Evolutionary conservation across 2,888 invertebrate genomes (phyloP), one percentile per base, ranked within the genome.

Genomic region (Lepidonotus clava): DNA sequence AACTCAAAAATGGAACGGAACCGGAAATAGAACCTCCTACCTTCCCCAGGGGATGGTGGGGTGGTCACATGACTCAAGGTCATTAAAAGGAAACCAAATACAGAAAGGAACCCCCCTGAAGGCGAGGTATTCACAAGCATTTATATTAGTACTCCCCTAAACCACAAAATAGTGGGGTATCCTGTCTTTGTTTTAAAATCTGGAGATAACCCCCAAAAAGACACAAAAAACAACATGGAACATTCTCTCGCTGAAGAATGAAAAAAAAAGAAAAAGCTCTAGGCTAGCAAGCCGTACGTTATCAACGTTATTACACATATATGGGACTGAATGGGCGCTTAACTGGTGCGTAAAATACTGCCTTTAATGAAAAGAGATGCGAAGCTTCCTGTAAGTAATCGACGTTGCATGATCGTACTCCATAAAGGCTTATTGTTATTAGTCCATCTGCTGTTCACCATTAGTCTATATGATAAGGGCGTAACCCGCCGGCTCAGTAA

Each of bases 281-380:
- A 71, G 71, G 71, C 71, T 71, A 71, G 71, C 71, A 71, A 36
- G 71, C 71, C 38, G 71, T 71, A 71, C 71, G n/a, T n/a, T n/a
- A n/a, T n/a, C n/a, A n/a, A n/a, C n/a, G n/a, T n/a, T n/a, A n/a
- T n/a, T n/a, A n/a, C n/a, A n/a, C n/a, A n/a, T n/a, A 71, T 71
- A 71, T 11, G 71, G 71, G 34, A n/a, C 21, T 34, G 71, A 18
- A 71, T 71, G 21, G 36, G 36, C 71, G 34, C 36, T 36, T n/a
- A 38, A 34, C 36, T 71, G 71, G 71, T 71, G 71, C 71, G 18
- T 71, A 71, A 71, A 71, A 71, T 71, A 71, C 71, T 36, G 71
- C 71, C 34, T 71, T 71, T 71, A 71, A n/a, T n/a, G n/a, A 71
- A 71, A 71, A 71, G 71, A 71, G 71, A 71, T 71, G 71, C 71